A percentile compares a stretch with the other conserved stretches of the same genome.
phyloP scores from a whole-genome alignment of 2,797 vertebrate genomes.

The Pseudotriccus pelzelni region DNA sequence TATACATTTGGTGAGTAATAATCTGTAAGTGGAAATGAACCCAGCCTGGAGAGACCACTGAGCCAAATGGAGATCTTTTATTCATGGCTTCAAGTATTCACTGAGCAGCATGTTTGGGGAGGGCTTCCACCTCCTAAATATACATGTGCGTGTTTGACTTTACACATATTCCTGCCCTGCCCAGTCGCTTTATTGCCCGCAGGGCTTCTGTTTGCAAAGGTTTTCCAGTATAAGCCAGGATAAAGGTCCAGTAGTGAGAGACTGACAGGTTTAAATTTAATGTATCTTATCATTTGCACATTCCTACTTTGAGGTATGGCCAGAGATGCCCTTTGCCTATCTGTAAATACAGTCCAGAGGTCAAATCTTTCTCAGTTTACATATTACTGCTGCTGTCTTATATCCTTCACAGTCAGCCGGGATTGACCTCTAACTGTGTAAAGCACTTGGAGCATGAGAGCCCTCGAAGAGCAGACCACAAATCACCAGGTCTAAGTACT shows the following conservation, averaged over 20 bases:
- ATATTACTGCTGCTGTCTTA: neutral
- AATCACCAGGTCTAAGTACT: conserved; percentile 5
- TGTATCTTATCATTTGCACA: neutral
- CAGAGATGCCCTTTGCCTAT: neutral
- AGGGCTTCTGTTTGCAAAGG: neutral
- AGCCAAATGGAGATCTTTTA: conserved; percentile 47
- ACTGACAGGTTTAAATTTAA: neutral
- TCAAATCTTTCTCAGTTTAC: conserved; percentile 22
- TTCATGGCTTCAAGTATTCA: conserved; percentile 10
- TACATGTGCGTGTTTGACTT: neutral
- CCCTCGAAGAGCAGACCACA: conserved; percentile 13
- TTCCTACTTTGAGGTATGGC: neutral
- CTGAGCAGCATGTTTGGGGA: neutral
- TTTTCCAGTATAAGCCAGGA: neutral
- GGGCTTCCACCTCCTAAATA: neutral
- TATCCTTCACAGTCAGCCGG: neutral
- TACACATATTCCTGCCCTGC: neutral
- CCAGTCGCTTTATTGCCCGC: neutral
- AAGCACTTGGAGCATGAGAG: conserved; percentile 1
- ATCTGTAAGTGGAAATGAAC: conserved; percentile 45
- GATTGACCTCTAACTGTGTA: neutral
- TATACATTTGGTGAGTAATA: conserved; percentile 45
- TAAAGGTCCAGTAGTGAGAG: neutral
- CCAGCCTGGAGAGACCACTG: conserved; percentile 4
- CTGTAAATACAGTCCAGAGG: conserved; percentile 3